phyloP scores from a whole-genome alignment of 2,113 vertebrate species.

The Cygnus buccinator region DNA sequence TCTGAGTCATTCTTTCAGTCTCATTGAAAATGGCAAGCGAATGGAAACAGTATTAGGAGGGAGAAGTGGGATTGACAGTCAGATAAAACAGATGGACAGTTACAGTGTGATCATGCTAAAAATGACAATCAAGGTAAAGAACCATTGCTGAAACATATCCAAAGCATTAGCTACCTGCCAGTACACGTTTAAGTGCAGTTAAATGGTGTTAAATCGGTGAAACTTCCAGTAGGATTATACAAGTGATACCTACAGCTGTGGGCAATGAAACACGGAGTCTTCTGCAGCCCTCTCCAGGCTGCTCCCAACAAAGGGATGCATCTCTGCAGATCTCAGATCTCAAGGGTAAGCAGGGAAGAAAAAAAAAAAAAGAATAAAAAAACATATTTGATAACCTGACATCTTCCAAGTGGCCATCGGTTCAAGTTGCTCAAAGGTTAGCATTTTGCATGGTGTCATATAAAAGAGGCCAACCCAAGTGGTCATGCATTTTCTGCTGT shows the following conservation, averaged over 20 bases:
- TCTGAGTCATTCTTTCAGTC: not conserved
- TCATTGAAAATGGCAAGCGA: slow-evolving; percentile 24
- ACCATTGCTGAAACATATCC: not conserved
- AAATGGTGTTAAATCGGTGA: not conserved
- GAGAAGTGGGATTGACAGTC: not conserved
- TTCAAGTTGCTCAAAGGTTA: not conserved
- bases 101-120: not conserved
- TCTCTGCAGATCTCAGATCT: not conserved
- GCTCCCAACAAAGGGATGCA: not conserved
- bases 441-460: not conserved
- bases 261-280: not conserved
- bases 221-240: not conserved
- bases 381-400: not conserved
- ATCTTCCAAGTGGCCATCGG: not conserved
- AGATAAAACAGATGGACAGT: not conserved
- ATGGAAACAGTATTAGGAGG: not conserved
- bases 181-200: not conserved
- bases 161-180: not conserved
- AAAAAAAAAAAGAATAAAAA: not conserved
- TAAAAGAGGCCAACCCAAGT: not conserved
- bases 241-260: not conserved
- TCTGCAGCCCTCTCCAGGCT: not conserved
- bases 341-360: not conserved
- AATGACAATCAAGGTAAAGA: slow-evolving; percentile 1
- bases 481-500: fast-evolving